Evolutionary conservation across 2,888 invertebrate species (phyloP).

Genomic region (Ecliptopera silaceata): DNA sequence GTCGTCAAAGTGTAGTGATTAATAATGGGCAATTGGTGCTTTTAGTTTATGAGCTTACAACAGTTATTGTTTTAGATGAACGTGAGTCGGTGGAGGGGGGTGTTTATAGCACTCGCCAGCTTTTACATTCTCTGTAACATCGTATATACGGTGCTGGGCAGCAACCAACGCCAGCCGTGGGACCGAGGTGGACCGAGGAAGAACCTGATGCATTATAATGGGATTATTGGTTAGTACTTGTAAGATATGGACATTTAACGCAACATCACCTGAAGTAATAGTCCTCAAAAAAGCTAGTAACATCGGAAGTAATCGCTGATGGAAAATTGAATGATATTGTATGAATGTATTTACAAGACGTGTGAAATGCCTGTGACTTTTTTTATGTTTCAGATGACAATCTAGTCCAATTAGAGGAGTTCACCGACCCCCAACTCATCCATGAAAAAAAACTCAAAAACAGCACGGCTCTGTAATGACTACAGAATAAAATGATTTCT

Average conservation of each 20-base stretch:
- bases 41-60: no score
- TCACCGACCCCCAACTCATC: constrained; percentile 36
- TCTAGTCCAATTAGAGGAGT: constrained; percentile 57
- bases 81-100: constrained; percentile 84
- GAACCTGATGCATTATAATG: constrained; percentile 48
- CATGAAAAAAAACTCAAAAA: constrained; percentile 35
- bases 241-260: no score
- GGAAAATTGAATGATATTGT: no score
- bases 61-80: constrained; percentile 70
- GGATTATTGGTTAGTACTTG: constrained; percentile 43
- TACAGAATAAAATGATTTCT: constrained; percentile 15
- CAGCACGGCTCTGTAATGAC: constrained; percentile 44
- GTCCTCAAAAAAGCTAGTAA: no score
- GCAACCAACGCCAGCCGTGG: constrained; percentile 87
- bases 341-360: no score
- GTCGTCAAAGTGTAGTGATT: no score
- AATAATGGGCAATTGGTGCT: no score
- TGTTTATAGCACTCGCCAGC: constrained; percentile 86
- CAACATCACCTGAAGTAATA: no score
- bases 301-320: no score
- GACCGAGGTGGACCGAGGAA: constrained; percentile 70
- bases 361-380: no score
- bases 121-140: constrained; percentile 85
- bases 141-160: constrained; percentile 85
- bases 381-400: constrained; percentile 49